These are phyloP conservation scores for Knipowitschia caucasica DNA, from an alignment of 2,797 vertebrate species.

Conservation along the genomic window DNA sequence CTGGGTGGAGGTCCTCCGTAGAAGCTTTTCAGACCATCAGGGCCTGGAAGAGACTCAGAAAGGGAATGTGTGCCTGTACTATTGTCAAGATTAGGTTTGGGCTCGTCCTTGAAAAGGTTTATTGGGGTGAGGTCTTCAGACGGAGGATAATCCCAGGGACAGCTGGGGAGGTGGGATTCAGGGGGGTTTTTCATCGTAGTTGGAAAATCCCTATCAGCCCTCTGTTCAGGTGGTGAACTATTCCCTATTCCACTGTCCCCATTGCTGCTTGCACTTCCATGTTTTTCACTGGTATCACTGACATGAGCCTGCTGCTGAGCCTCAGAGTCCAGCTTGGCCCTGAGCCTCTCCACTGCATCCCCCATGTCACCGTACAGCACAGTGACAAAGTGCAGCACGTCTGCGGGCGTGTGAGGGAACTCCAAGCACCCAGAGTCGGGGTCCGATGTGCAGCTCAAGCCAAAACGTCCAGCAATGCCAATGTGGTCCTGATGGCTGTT, in stretches of 20 bases:
- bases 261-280: constrained; percentile 87
- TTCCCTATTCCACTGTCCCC: constrained; percentile 94
- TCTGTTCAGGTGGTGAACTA: constrained; percentile 84
- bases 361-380: constrained; percentile 92
- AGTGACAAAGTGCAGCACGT: constrained; percentile 91
- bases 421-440: constrained; percentile 91
- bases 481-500: constrained; percentile 86
- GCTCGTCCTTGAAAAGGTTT: constrained; percentile 69
- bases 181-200: constrained; percentile 76
- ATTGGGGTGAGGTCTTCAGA: constrained; percentile 53
- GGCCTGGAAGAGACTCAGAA: constrained; percentile 77
- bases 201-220: constrained; percentile 83
- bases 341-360: constrained; percentile 85
- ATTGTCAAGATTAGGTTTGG: constrained; percentile 54
- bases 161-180: constrained; percentile 75
- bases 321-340: constrained; percentile 84
- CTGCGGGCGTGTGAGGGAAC: constrained; percentile 87
- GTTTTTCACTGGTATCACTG: constrained; percentile 78
- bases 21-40: constrained; percentile 71
- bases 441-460: constrained; percentile 88
- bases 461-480: constrained; percentile 87
- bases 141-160: constrained; percentile 77
- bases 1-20: constrained; percentile 77
- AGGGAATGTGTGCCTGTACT: constrained; percentile 58
- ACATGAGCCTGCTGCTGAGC: constrained; percentile 80